Conservation (phyloP, 2,888 invertebrate genomes). For the Eupithecia subumbrata region DNA sequence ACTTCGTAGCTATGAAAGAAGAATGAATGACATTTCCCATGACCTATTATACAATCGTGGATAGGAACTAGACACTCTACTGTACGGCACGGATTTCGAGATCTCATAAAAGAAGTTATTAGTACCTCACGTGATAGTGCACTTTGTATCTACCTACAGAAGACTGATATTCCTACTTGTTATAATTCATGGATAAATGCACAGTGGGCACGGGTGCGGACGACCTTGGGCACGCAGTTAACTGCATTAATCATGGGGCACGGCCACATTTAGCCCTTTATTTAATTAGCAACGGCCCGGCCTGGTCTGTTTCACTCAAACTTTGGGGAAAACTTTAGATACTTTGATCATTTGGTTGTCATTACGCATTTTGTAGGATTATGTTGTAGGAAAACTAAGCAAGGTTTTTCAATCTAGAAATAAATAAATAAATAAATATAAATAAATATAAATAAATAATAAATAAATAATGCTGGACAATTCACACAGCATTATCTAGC, state of each 20-base stretch:
- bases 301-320: background rate
- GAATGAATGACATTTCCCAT: background rate
- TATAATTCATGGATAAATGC: background rate
- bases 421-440: no score
- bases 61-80: no score
- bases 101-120: no score
- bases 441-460: no score
- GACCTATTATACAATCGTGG: no score
- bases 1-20: background rate
- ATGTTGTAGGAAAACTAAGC: background rate
- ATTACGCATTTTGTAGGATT: background rate
- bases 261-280: constrained; percentile 49
- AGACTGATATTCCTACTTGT: background rate
- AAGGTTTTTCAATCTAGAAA: background rate
- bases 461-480: no score
- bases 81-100: no score
- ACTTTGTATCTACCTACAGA: background rate
- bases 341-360: background rate
- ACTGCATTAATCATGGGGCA: constrained; percentile 61
- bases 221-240: constrained; percentile 45
- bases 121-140: no score
- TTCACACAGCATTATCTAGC: no score
- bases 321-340: background rate
- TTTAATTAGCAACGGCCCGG: constrained; percentile 41
- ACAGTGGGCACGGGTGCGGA: constrained; percentile 6